Evolutionary conservation across 2,888 invertebrate species (phyloP).

Genomic region (Agrotis puta): DNA sequence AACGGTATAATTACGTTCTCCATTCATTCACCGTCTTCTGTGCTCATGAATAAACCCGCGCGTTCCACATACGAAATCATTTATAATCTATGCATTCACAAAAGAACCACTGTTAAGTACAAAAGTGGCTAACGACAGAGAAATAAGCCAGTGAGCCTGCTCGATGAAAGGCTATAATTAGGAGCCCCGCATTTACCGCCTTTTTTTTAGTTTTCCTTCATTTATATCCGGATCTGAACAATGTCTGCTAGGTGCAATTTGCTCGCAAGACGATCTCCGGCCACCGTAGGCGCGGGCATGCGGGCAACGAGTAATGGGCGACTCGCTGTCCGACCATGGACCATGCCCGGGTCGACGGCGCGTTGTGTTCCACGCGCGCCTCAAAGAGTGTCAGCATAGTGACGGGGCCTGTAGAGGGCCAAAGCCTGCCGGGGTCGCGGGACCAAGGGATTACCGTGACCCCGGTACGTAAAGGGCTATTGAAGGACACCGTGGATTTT

Average conservation of each 20-base stretch:
- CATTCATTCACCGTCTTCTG: conserved; percentile 42
- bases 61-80: conserved; percentile 51
- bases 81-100: conserved; percentile 55
- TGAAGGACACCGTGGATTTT: too few species aligned
- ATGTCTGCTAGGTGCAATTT: conserved; percentile 49
- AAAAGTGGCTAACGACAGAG: conserved; percentile 53
- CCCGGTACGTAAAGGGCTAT: too few species aligned
- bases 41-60: conserved; percentile 34
- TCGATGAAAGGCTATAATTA: conserved; percentile 60
- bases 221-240: conserved; percentile 47
- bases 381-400: too few species aligned
- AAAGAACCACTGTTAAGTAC: conserved; percentile 53
- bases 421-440: too few species aligned
- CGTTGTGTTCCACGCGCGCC: too few species aligned
- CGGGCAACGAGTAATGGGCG: too few species aligned
- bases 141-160: conserved; percentile 42
- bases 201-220: conserved; percentile 49
- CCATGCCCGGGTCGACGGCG: too few species aligned
- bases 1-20: conserved; percentile 49
- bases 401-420: too few species aligned
- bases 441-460: too few species aligned
- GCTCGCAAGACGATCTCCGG: too few species aligned
- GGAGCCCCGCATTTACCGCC: conserved; percentile 34
- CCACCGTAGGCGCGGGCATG: too few species aligned
- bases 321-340: too few species aligned